Conservation (phyloP, 1,140 invertebrate genomes). For the Apis cerana region DNA sequence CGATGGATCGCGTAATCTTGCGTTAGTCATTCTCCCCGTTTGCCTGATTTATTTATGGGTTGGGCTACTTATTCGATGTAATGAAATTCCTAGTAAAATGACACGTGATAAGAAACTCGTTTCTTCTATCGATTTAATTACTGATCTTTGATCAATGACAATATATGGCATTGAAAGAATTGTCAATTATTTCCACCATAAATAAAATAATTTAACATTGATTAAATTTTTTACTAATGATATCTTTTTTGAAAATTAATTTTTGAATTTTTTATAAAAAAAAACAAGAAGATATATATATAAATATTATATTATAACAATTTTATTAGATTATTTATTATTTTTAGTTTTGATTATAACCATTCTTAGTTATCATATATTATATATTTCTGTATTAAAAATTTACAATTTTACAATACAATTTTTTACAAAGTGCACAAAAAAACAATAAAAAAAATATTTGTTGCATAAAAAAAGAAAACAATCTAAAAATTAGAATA, state of each 20-base stretch:
- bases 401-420: slow-evolving; percentile 34
- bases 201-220: neutral
- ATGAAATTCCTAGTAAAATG: slow-evolving; percentile 77
- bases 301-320: too few relatives aligned
- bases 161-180: slow-evolving; percentile 8
- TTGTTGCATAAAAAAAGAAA: slow-evolving; percentile 18
- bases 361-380: neutral
- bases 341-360: too few relatives aligned
- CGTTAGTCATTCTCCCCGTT: slow-evolving; percentile 74
- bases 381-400: slow-evolving; percentile 3
- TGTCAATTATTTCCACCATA: neutral
- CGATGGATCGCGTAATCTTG: slow-evolving; percentile 74
- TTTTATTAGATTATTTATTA: too few relatives aligned
- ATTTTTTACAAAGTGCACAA: slow-evolving; percentile 23
- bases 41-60: slow-evolving; percentile 75
- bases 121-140: slow-evolving; percentile 27
- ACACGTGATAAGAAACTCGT: slow-evolving; percentile 75
- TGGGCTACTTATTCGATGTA: slow-evolving; percentile 75
- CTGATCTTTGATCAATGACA: slow-evolving; percentile 17
- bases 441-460: neutral
- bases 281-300: neutral
- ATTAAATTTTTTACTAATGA: neutral
- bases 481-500: slow-evolving; percentile 20
- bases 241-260: neutral
- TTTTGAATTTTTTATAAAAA: neutral